Conservation (phyloP, 1,140 invertebrate genomes). For the Cotesia glomerata region DNA sequence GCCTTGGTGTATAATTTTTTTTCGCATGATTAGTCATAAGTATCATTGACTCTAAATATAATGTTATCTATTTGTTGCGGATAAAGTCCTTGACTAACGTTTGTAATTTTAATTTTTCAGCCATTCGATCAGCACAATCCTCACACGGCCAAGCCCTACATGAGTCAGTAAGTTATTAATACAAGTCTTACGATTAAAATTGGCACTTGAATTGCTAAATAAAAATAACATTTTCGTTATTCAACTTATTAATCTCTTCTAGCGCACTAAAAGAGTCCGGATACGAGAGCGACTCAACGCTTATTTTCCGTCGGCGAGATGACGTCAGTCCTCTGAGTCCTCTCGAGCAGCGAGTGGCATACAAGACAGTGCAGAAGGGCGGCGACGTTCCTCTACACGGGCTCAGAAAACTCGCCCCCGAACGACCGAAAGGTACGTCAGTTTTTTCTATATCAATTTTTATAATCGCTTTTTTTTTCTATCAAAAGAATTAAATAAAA, state of each 20-base stretch:
- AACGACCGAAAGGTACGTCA: conserved; percentile 79
- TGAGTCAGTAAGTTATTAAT: conserved; percentile 70
- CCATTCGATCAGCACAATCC: conserved; percentile 57
- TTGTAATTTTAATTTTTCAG: conserved; percentile 45
- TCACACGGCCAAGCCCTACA: conserved; percentile 68
- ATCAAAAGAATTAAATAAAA: background rate
- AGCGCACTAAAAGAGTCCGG: conserved; percentile 87
- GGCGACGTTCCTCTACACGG: conserved; percentile 90
- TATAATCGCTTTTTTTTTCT: conserved; percentile 17
- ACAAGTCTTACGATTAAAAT: conserved; percentile 6
- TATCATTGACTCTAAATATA: background rate
- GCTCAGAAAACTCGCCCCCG: conserved; percentile 84
- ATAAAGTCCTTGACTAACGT: conserved; percentile 3
- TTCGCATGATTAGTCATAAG: background rate
- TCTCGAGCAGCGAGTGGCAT: conserved; percentile 79
- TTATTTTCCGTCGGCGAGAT: conserved; percentile 79
- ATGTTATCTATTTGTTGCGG: background rate
- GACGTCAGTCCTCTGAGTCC: conserved; percentile 75
- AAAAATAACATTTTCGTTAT: background rate
- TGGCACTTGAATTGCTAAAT: background rate
- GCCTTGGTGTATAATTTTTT: background rate
- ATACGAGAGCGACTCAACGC: conserved; percentile 88
- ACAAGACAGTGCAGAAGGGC: conserved; percentile 85
- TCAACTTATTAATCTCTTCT: conserved; percentile 32
- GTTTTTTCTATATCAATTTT: background rate